phyloP scores from a whole-genome alignment of 2,113 vertebrate genomes.

The Dicentrarchus labrax region DNA sequence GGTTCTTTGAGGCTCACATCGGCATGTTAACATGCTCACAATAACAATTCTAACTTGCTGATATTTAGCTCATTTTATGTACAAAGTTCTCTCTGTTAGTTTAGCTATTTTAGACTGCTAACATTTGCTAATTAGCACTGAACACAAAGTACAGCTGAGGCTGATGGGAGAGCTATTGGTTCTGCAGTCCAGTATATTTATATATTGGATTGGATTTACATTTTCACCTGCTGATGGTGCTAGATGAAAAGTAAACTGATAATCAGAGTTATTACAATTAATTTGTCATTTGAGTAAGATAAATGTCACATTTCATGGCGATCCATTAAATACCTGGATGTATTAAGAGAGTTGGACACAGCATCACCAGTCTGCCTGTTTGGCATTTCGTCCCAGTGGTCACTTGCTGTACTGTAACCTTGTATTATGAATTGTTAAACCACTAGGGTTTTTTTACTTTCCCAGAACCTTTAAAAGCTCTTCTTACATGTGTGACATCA shows the following conservation, averaged over 20 bases:
- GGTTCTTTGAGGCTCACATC: background rate
- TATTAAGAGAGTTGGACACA: background rate
- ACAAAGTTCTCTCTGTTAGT: background rate
- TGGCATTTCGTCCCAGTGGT: background rate
- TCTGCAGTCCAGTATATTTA: background rate
- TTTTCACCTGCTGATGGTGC: background rate
- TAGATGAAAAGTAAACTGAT: background rate
- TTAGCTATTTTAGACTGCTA: background rate
- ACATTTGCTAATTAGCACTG: background rate
- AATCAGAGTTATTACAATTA: background rate
- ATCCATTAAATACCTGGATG: background rate
- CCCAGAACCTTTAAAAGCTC: background rate
- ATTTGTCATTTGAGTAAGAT: background rate
- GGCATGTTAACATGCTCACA: background rate
- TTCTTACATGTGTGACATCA: background rate
- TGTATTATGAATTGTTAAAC: background rate
- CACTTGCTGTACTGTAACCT: background rate
- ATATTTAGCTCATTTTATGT: background rate
- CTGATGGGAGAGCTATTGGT: background rate
- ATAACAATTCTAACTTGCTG: background rate
- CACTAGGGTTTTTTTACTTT: background rate
- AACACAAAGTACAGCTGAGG: no score
- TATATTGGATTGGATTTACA: no score
- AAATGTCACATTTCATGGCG: background rate
- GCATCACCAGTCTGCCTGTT: background rate